Conservation (phyloP, 1,140 invertebrate genomes). For the Pogonognathellus flavescens region DNA sequence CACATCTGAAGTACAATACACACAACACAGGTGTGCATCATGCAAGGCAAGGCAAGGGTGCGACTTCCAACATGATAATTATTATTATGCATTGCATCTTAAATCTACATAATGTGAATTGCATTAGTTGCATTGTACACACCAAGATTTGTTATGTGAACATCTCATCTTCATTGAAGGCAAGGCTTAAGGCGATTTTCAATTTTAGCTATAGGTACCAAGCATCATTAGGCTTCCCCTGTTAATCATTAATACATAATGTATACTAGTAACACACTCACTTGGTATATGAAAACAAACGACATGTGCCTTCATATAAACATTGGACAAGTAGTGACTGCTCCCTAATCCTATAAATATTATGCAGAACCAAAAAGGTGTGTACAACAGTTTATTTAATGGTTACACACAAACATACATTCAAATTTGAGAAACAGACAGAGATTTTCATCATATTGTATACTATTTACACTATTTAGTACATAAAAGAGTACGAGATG, state of each 20-base stretch:
- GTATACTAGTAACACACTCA: neutral
- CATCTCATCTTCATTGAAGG: neutral
- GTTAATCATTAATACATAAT: slow-evolving; percentile 18
- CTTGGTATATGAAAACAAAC: too few relatives aligned
- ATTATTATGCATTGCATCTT: slow-evolving; percentile 32
- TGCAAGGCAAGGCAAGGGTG: neutral
- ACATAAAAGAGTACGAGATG: neutral
- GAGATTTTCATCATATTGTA: too few relatives aligned
- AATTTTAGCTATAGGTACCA: neutral
- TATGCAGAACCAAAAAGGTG: too few relatives aligned
- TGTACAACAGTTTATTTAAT: too few relatives aligned
- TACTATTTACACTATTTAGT: too few relatives aligned
- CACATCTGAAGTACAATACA: neutral
- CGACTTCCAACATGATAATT: slow-evolving; percentile 30
- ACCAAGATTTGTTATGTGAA: neutral
- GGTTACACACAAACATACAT: too few relatives aligned
- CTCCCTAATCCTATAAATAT: too few relatives aligned
- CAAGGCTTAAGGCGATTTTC: neutral
- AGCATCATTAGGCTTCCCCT: slow-evolving; percentile 24
- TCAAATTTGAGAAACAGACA: too few relatives aligned
- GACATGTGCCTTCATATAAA: too few relatives aligned
- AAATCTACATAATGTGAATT: slow-evolving; percentile 34
- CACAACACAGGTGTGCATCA: neutral
- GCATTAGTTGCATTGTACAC: neutral
- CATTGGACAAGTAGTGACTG: too few relatives aligned